Evolutionary conservation across 1,140 invertebrate genomes (phyloP).

Genomic region (Periplaneta americana): DNA sequence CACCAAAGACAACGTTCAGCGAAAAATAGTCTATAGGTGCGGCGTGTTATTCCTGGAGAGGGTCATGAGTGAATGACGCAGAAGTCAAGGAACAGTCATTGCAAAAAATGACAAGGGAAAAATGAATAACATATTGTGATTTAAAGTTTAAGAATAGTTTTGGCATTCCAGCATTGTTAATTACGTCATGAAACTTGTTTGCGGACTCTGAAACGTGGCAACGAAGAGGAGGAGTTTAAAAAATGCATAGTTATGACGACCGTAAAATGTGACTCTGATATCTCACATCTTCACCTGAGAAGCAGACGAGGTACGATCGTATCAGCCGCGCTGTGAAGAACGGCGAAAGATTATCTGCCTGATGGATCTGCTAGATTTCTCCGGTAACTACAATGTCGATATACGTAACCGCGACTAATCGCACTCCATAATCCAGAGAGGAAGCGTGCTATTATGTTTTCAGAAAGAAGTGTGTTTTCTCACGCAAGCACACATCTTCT

Average conservation of each 20-base stretch:
- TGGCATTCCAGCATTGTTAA: background rate
- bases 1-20: too few relatives aligned
- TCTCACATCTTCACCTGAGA: background rate
- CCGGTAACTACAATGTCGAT: background rate
- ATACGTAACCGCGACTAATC: background rate
- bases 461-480: background rate
- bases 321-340: background rate
- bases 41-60: too few relatives aligned
- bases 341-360: background rate
- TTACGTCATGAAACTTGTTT: background rate
- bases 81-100: too few relatives aligned
- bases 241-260: too few relatives aligned
- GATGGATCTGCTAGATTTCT: background rate
- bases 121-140: too few relatives aligned
- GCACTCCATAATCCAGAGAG: background rate
- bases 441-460: background rate
- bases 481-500: too few relatives aligned
- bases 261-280: too few relatives aligned
- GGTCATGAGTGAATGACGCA: too few relatives aligned
- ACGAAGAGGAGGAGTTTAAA: background rate
- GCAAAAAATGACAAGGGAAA: too few relatives aligned
- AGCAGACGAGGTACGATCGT: background rate
- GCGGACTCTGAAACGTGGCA: background rate
- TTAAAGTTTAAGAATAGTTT: too few relatives aligned
- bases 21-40: too few relatives aligned